Percentiles rank a stretch among this genome's conserved stretches.
Evolutionary conservation across 2,113 vertebrate species (phyloP).

Genomic region (Stegostoma tigrinum): DNA sequence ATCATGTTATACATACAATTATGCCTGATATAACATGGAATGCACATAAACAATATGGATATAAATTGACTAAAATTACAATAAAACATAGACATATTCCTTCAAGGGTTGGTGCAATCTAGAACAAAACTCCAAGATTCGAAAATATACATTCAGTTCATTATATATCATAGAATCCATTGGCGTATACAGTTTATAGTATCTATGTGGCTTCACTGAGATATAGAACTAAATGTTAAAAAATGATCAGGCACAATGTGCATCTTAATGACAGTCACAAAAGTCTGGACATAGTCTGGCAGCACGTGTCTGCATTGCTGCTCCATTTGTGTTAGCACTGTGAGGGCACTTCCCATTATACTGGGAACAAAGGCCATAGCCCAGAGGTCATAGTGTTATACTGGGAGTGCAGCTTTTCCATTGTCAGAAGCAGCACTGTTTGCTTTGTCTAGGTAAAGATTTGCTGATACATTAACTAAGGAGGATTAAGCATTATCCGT

Average conservation of each 20-base stretch:
- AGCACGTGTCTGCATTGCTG: slow-evolving; percentile 82
- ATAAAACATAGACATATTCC: neutral
- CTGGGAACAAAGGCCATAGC: slow-evolving; percentile 76
- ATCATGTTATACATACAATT: neutral
- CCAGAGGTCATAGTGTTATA: slow-evolving; percentile 76
- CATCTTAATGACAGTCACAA: neutral
- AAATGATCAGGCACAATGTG: neutral
- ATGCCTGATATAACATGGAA: neutral
- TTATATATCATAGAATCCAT: neutral
- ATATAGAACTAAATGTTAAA: slow-evolving; percentile 8
- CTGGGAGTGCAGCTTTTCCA: slow-evolving; percentile 68
- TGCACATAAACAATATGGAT: neutral
- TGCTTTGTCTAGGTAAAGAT: slow-evolving; percentile 90
- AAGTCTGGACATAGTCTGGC: slow-evolving; percentile 37
- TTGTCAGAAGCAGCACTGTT: slow-evolving; percentile 70
- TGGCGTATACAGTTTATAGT: neutral
- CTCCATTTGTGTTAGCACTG: slow-evolving; percentile 73
- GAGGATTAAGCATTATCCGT: slow-evolving; percentile 75
- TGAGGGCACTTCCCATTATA: slow-evolving; percentile 74
- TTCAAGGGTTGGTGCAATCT: neutral
- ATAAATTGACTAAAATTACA: neutral
- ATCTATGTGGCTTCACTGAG: neutral
- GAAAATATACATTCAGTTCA: neutral
- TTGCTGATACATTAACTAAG: slow-evolving; percentile 82
- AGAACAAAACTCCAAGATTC: neutral